These are phyloP conservation scores for Pedionomus torquatus DNA, from an alignment of 2,113 vertebrate species.

Conservation along the genomic window DNA sequence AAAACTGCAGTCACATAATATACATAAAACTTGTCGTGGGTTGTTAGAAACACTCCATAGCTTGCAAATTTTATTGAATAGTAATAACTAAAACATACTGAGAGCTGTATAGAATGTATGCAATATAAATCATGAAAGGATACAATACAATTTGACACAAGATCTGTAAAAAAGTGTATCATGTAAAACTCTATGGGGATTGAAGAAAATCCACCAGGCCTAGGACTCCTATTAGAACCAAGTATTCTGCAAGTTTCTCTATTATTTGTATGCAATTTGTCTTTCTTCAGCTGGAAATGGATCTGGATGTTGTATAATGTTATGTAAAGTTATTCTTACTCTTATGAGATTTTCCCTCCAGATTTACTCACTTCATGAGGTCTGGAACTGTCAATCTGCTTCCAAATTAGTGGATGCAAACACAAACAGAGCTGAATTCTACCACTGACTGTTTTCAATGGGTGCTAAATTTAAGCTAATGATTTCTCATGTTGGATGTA, in stretches of 20 bases:
- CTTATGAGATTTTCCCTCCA: neutral
- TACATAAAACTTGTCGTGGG: neutral
- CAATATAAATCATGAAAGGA: neutral
- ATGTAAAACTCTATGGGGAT: neutral
- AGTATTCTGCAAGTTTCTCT: neutral
- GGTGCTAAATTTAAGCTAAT: neutral
- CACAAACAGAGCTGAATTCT: neutral
- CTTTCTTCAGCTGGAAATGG: neutral
- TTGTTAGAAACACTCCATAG: neutral
- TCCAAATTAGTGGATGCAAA: neutral
- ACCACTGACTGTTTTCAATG: neutral
- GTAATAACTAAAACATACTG: neutral
- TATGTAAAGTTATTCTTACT: neutral
- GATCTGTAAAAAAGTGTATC: neutral
- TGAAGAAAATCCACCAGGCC: neutral
- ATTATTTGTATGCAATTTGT: neutral
- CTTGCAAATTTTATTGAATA: neutral
- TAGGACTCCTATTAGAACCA: neutral
- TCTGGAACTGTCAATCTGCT: neutral
- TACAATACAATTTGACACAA: neutral
- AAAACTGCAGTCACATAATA: neutral
- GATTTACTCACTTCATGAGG: accelerated
- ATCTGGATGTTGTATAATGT: neutral
- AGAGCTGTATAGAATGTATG: neutral
- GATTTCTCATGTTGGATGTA: neutral